phyloP scores from a whole-genome alignment of 2,888 invertebrate species.

The Orchestes rusci region DNA sequence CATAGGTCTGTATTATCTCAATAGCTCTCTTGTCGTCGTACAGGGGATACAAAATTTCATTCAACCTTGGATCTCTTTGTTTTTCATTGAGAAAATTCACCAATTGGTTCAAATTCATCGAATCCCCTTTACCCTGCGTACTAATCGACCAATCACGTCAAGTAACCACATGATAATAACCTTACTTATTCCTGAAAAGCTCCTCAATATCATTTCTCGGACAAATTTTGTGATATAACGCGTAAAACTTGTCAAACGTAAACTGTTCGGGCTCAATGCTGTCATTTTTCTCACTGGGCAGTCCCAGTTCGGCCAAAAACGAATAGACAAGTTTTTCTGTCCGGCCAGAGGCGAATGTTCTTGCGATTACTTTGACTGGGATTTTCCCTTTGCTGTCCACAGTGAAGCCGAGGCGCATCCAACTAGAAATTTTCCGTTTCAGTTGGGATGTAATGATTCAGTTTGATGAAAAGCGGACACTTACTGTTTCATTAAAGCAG shows the following conservation, averaged over 20 bases:
- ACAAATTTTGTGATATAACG: slow-evolving; percentile 96
- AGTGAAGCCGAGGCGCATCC: slow-evolving; percentile 95
- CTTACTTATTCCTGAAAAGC: slow-evolving; percentile 92
- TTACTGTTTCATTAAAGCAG: slow-evolving; percentile 97
- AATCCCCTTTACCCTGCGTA: slow-evolving; percentile 83
- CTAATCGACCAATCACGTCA: slow-evolving; percentile 52
- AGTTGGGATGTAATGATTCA: no score
- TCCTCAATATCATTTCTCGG: slow-evolving; percentile 98
- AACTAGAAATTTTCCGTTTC: no score
- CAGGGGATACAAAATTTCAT: slow-evolving; percentile 96
- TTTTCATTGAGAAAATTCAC: slow-evolving; percentile 94
- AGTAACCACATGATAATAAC: no score
- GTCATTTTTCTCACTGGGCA: slow-evolving; percentile 94
- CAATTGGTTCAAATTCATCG: slow-evolving; percentile 78
- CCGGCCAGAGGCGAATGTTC: slow-evolving; percentile 99
- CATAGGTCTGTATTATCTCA: slow-evolving; percentile 91
- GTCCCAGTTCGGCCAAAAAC: slow-evolving; percentile 84
- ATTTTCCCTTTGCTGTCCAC: slow-evolving; percentile 93
- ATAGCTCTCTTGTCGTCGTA: slow-evolving; percentile 90
- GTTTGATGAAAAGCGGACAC: no score
- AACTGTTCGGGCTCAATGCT: slow-evolving; percentile 91
- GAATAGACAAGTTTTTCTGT: slow-evolving; percentile 98
- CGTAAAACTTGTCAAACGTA: slow-evolving; percentile 98
- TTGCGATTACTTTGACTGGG: slow-evolving; percentile 91
- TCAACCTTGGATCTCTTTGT: slow-evolving; percentile 95